Evolutionary conservation across 2,113 vertebrate species (phyloP).

Genomic region (Pelecanus crispus): DNA sequence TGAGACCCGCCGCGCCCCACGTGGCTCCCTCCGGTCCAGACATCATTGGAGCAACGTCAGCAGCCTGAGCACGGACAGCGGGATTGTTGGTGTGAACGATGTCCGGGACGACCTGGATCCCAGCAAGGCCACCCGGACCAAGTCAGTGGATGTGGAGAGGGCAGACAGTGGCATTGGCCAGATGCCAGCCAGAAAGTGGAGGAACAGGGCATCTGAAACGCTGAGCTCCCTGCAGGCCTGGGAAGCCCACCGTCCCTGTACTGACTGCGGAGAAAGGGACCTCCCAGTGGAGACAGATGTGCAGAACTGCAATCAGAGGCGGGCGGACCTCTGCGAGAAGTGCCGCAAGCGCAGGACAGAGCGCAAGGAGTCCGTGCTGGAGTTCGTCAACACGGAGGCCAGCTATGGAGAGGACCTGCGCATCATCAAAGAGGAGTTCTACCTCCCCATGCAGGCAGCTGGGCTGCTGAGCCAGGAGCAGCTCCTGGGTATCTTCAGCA

Average conservation of each 20-base stretch:
- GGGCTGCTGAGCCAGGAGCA: constrained; percentile 84
- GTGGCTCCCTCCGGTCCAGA: constrained; percentile 56
- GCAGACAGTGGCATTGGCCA: constrained; percentile 86
- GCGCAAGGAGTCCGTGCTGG: constrained; percentile 87
- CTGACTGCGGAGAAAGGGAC: constrained; percentile 84
- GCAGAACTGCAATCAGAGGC: constrained; percentile 63
- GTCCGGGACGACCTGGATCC: constrained; percentile 72
- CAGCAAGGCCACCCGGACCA: constrained; percentile 58
- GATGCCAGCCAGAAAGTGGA: constrained; percentile 80
- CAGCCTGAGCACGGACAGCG: constrained; percentile 88
- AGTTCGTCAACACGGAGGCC: constrained; percentile 89
- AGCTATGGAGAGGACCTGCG: constrained; percentile 87
- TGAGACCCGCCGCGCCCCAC: constrained; percentile 17
- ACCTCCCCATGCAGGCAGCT: constrained; percentile 86
- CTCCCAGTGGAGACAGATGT: constrained; percentile 49
- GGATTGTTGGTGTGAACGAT: constrained; percentile 82
- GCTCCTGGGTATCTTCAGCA: constrained; percentile 83
- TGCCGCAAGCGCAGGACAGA: constrained; percentile 84
- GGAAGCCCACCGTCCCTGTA: constrained; percentile 83
- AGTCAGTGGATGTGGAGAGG: constrained; percentile 78
- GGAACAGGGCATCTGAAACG: constrained; percentile 69
- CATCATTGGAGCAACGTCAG: constrained; percentile 90
- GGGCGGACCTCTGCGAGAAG: constrained; percentile 81
- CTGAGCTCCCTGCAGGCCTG: constrained; percentile 74
- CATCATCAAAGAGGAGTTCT: constrained; percentile 89